Base-by-base conservation (phyloP, 2,888 invertebrate species). In the Pyralis farinalis region DNA sequence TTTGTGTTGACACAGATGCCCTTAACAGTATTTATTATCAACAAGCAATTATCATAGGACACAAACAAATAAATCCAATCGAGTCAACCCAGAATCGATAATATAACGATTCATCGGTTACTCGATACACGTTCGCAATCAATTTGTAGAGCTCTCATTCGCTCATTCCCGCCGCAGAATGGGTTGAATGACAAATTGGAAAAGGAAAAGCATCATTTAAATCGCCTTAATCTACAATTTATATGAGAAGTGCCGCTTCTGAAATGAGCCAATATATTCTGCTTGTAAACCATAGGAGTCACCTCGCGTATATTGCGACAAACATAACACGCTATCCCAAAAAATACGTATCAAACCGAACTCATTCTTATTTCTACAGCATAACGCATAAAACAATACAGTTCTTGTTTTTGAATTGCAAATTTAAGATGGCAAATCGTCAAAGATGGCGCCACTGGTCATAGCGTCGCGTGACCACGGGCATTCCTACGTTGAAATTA, bases 201-300 rank as follows among this genome's bases (percentile, higher is more conserved):
- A 83, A 83, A 79, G 83, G 83, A 83, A 84, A 79, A 73, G 71
- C 70, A 58, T 58, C 69, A 62, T 70, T 79, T 71, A 73, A 74
- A 73, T 63, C 48, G 64, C 59, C 63, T 67, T 74, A 79, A 79
- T 70, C 55, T 58, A 70, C 71, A 53, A 83, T 85, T 85, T 77
- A 81, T 85, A 85, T 84, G 81, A 71, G 61, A 51, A 29, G 58
- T 55, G 66, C 57, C 51, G 59, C 63, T 59, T 71, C 36, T 67
- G 58, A 75, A 76, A 74, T 69, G 72, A 71, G 76, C 71, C 75
- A 75, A 79, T 74, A 75, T 63, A 67, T 68, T 69, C 72, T 60
- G 61, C 52, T 59, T 60, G 63, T 58, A 52, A 57, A 63, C 59
- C 67, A 49, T 58, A 54, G 51, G 49, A 79, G 78, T 76, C 82